Percentiles rank a stretch among this genome's conserved stretches.
Conservation (phyloP, 2,113 vertebrate species). For the Psettodes erumei region DNA sequence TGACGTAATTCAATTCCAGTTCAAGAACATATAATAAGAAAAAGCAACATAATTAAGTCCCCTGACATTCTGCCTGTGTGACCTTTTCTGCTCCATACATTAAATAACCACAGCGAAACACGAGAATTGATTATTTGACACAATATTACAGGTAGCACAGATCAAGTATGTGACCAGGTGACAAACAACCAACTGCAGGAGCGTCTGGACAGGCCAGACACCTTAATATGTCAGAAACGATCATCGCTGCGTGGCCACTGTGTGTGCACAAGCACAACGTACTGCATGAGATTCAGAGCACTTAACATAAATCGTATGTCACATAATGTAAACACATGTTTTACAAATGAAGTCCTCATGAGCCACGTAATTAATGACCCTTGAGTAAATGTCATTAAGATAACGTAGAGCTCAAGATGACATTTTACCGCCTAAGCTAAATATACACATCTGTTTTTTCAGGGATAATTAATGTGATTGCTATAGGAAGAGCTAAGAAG, state of each 20-base stretch:
- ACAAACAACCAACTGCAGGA: not conserved
- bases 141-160: slow-evolving; percentile 5
- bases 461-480: slow-evolving; percentile 9
- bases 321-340: too few species aligned
- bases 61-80: not conserved
- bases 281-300: not conserved
- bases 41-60: not conserved
- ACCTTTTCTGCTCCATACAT: not conserved
- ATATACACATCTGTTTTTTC: not conserved
- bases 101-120: not conserved
- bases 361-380: not conserved
- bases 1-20: not conserved
- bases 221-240: not conserved
- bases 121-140: not conserved
- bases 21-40: not conserved
- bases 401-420: not conserved
- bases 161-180: not conserved
- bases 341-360: not conserved
- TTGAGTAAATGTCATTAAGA: slow-evolving; percentile 14
- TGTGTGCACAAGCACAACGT: not conserved
- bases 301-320: not conserved
- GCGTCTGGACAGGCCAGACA: not conserved
- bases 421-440: slow-evolving; percentile 1
- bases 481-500: not conserved
- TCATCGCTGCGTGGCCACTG: not conserved